Percentiles rank a stretch among this genome's conserved stretches.
These are phyloP conservation scores for Lampropteryx suffumata DNA, from an alignment of 2,888 invertebrate genomes.

Conservation along the genomic window DNA sequence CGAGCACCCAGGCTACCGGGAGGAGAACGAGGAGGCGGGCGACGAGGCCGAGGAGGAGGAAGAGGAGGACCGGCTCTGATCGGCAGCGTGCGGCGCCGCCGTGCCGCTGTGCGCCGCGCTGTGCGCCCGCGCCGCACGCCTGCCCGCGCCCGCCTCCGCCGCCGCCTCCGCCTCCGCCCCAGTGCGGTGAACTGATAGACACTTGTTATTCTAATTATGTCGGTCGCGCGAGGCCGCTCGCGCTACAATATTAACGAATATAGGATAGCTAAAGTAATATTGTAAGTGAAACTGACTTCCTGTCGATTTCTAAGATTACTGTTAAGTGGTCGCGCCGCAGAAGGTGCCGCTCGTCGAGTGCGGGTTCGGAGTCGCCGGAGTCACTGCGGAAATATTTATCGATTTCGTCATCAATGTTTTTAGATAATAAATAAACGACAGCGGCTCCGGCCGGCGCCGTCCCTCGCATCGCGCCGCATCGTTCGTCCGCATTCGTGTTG, in stretches of 20 bases:
- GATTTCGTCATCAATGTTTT: slow-evolving; percentile 66
- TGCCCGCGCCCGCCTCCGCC: slow-evolving; percentile 18
- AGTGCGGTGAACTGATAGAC: slow-evolving; percentile 49
- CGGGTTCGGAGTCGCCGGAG: slow-evolving; percentile 43
- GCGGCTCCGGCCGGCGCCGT: slow-evolving; percentile 38
- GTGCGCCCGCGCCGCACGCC: slow-evolving; percentile 23
- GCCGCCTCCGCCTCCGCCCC: slow-evolving; percentile 38
- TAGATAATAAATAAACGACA: slow-evolving; percentile 68
- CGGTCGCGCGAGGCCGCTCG: slow-evolving; percentile 48
- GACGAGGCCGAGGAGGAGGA: slow-evolving; percentile 94
- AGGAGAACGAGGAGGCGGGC: slow-evolving; percentile 92
- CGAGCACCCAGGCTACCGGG: slow-evolving; percentile 96
- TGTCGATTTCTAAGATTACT: slow-evolving; percentile 75
- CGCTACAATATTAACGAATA: slow-evolving; percentile 68
- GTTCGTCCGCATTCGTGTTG: slow-evolving; percentile 46
- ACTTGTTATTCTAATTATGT: slow-evolving; percentile 69
- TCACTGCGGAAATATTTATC: slow-evolving; percentile 57
- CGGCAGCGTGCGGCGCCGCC: slow-evolving; percentile 80
- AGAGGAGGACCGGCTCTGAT: slow-evolving; percentile 87
- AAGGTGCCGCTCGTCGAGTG: slow-evolving; percentile 38
- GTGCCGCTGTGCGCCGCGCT: slow-evolving; percentile 59
- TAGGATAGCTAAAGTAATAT: slow-evolving; percentile 63
- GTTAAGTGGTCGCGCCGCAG: slow-evolving; percentile 51
- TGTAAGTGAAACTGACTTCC: slow-evolving; percentile 80
- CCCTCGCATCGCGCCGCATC: slow-evolving; percentile 29